Evolutionary conservation across 2,113 vertebrate species (phyloP), one percentile per base, ranked within the genome.

Genomic region (Alces alces): DNA sequence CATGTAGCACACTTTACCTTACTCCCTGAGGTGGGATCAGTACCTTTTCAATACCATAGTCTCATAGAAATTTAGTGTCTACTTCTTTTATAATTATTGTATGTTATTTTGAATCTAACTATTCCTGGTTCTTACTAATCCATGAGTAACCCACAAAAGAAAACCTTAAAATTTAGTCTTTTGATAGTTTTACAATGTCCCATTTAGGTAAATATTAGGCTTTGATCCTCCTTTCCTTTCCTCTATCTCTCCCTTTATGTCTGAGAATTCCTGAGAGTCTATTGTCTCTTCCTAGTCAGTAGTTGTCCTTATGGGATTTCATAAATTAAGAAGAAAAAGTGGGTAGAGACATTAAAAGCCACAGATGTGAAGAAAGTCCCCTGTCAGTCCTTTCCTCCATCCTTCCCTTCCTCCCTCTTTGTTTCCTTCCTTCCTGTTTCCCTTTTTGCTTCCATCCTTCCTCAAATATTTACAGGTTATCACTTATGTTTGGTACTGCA

Each of bases 281-380:
- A 4, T 82, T 8, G 13, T 16, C 30, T 78, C n/a, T 50, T 80
- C 92, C 66, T 28, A 80, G 43, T 11, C 27, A 58, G 39, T 87
- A 58, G 73, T 58, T 70, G 17, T 28, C 25, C 28, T 61, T 64
- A 39, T 21, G 14, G 47, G 2, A 54, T 86, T 90, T 89, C 8
- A 64, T 89, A 27, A 87, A 52, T 88, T 73, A 92, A 86, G 43
- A 85, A 89, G 28, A 58, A 61, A 95, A n/a, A 80, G 6, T 47
- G 30, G 28, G n/a, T 36, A 82, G 47, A 92, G 14, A 23, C 17
- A 28, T 39, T 86, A 14, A 21, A 78, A 11, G 36, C 55, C 2
- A 1, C 23, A 84, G 6, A 39, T 25, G 10, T 15, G 30, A 58
- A 92, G 14, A n/a, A 6, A n/a, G 10, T 85, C 50, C 12, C 58